phyloP scores from a whole-genome alignment of 2,888 invertebrate genomes.

The Xylophagus ater region DNA sequence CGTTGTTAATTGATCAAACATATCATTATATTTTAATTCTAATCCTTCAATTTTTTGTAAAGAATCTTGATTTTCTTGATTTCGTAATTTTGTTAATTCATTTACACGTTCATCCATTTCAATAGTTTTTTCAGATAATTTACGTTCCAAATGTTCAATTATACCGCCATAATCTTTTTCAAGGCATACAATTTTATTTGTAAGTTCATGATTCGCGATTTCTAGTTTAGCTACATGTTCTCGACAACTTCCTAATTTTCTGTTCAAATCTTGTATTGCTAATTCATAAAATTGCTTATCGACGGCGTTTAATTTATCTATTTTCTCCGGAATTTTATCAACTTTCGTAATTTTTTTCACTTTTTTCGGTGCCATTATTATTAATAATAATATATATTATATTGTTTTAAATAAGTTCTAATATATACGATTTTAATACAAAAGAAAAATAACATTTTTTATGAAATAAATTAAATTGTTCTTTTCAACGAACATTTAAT shows the following conservation, averaged over 20 bases:
- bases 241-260: conserved; percentile 62
- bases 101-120: conserved; percentile 55
- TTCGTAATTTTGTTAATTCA: conserved; percentile 51
- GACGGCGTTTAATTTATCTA: conserved; percentile 41
- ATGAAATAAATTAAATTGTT: too few species aligned
- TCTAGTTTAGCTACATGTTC: conserved; percentile 58
- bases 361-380: conserved; percentile 38
- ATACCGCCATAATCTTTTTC: conserved; percentile 78
- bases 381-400: background rate
- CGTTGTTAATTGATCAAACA: conserved; percentile 73
- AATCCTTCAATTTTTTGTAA: conserved; percentile 65
- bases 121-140: conserved; percentile 53
- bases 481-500: too few species aligned
- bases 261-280: conserved; percentile 70
- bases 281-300: conserved; percentile 73
- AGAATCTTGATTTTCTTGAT: conserved; percentile 50
- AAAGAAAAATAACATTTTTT: too few species aligned
- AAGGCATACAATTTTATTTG: conserved; percentile 50
- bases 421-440: too few species aligned
- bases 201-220: conserved; percentile 53
- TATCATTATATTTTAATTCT: conserved; percentile 61
- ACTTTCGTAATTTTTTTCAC: conserved; percentile 38
- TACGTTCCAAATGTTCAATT: conserved; percentile 67
- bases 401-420: too few species aligned
- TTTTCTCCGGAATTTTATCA: conserved; percentile 34